These are phyloP conservation scores for Drosophila borealis DNA, from an alignment of 2,888 invertebrate species.

Conservation along the genomic window DNA sequence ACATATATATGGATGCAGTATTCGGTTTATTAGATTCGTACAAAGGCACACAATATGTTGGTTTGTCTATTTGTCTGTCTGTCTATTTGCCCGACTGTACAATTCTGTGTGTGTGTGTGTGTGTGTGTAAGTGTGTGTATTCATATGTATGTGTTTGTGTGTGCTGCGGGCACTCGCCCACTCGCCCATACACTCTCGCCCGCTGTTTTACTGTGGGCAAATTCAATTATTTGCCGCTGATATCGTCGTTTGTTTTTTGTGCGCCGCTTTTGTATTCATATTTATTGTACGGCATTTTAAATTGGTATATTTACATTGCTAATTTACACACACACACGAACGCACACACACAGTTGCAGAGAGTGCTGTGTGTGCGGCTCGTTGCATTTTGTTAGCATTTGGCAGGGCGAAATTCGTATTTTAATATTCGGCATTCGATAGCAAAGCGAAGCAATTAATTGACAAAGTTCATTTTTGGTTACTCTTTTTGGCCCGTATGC, in stretches of 20 bases:
- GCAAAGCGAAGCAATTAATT: slow-evolving; percentile 74
- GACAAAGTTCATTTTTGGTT: slow-evolving; percentile 77
- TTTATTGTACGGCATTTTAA: slow-evolving; percentile 79
- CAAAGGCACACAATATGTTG: slow-evolving; percentile 76
- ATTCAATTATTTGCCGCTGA: slow-evolving; percentile 79
- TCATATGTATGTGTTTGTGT: slow-evolving; percentile 10
- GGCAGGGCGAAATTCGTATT: slow-evolving; percentile 43
- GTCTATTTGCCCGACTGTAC: slow-evolving; percentile 32
- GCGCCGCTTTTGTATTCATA: slow-evolving; percentile 74
- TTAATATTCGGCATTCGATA: slow-evolving; percentile 53
- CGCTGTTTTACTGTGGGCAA: slow-evolving; percentile 61
- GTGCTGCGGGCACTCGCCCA: slow-evolving; percentile 46
- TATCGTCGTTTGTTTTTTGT: slow-evolving; percentile 79
- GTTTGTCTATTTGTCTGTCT: slow-evolving; percentile 48
- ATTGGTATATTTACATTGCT: slow-evolving; percentile 80
- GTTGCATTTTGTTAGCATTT: slow-evolving; percentile 36
- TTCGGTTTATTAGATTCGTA: slow-evolving; percentile 79
- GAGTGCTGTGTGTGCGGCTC: slow-evolving; percentile 7
- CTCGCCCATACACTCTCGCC: slow-evolving; percentile 12
- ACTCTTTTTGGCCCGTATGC: slow-evolving; percentile 36
- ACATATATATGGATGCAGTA: slow-evolving; percentile 54
- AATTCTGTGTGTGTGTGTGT: slow-evolving; percentile 35
- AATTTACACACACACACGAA: slow-evolving; percentile 52
- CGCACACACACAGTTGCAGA: not conserved
- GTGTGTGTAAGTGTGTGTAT: slow-evolving; percentile 20